These are phyloP conservation scores for Stercorarius parasiticus DNA, from an alignment of 2,113 vertebrate species.

Conservation along the genomic window DNA sequence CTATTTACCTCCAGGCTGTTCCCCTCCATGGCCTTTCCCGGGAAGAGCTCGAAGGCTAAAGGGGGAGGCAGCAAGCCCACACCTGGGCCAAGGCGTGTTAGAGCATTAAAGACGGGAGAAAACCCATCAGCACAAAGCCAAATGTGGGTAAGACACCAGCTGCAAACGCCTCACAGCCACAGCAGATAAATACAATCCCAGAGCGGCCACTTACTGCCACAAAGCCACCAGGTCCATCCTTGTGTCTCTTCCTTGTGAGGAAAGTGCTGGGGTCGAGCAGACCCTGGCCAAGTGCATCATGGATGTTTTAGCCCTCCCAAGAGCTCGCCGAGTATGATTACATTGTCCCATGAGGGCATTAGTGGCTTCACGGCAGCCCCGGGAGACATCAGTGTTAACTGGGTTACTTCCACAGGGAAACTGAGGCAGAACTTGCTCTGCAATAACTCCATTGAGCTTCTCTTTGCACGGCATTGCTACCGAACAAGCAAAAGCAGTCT, in stretches of 20 bases:
- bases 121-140: background rate
- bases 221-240: background rate
- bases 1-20: background rate
- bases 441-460: background rate
- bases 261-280: background rate
- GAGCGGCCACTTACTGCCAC: background rate
- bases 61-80: background rate
- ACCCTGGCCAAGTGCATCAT: background rate
- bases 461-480: background rate
- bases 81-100: background rate
- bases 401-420: background rate
- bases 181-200: background rate
- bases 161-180: background rate
- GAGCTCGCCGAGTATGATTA: rapidly evolving
- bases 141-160: rapidly evolving
- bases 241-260: background rate
- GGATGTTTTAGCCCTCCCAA: rapidly evolving
- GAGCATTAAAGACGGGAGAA: background rate
- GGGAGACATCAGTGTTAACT: background rate
- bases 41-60: background rate
- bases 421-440: background rate
- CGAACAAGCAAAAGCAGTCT: background rate
- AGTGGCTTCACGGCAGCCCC: background rate
- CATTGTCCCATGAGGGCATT: rapidly evolving
- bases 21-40: rapidly evolving